Conservation (phyloP, 1,140 invertebrate species). For the Conus ventricosus region DNA sequence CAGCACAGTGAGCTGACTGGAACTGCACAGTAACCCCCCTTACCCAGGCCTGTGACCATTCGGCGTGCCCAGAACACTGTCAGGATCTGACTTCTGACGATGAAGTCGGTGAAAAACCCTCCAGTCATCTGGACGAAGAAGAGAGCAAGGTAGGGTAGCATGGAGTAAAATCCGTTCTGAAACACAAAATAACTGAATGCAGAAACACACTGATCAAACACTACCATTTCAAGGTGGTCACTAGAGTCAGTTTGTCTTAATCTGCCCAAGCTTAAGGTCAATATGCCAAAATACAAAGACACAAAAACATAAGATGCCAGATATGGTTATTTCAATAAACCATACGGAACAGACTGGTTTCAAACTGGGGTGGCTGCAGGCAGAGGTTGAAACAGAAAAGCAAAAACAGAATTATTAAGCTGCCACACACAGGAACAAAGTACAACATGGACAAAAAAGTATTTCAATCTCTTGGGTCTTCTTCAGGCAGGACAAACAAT, state of each 20-base stretch:
- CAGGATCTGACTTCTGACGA: background rate
- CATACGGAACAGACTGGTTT: no score
- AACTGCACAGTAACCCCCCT: background rate
- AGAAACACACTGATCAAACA: background rate
- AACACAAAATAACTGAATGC: background rate
- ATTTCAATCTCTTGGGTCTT: no score
- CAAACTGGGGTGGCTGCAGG: no score
- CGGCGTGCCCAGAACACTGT: background rate
- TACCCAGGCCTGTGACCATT: background rate
- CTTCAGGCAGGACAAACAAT: no score
- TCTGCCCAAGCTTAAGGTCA: background rate
- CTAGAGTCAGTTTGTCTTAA: background rate
- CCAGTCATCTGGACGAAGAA: background rate
- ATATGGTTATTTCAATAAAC: no score
- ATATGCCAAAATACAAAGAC: background rate
- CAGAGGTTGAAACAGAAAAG: no score
- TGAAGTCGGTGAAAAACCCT: background rate
- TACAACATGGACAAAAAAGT: no score
- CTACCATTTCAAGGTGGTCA: background rate
- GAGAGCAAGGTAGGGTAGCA: constrained; percentile 39
- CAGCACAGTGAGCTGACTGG: no score
- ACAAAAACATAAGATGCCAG: background rate
- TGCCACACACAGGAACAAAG: no score
- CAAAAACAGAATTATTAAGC: no score
- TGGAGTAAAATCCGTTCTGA: constrained; percentile 42